These are phyloP conservation scores for Notothenia coriiceps DNA, from an alignment of 2,113 vertebrate species.

Conservation along the genomic window DNA sequence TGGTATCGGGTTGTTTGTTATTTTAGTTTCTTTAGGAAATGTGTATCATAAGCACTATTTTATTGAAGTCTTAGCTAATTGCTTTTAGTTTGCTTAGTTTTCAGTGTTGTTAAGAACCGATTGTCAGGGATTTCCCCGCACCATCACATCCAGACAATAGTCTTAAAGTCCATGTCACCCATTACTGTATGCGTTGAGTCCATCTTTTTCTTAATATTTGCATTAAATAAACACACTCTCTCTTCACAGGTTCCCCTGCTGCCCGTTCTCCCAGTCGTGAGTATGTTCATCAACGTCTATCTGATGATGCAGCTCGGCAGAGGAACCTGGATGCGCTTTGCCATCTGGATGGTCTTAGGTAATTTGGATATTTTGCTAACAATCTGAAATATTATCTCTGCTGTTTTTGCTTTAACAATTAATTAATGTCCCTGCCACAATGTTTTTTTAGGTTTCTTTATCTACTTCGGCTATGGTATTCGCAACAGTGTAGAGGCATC, in stretches of 20 bases:
- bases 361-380: background rate
- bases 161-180: no score
- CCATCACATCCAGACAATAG: no score
- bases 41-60: no score
- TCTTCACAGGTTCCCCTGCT: conserved; percentile 91
- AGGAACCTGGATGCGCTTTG: conserved; percentile 93
- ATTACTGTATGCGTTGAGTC: no score
- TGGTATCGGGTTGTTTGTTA: no score
- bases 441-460: conserved; percentile 85
- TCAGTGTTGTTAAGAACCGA: no score
- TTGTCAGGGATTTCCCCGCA: no score
- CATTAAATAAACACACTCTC: background rate
- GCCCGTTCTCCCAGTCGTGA: conserved; percentile 90
- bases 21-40: no score
- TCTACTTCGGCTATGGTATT: conserved; percentile 94
- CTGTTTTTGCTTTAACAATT: accelerated
- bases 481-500: conserved; percentile 90
- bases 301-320: conserved; percentile 95
- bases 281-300: conserved; percentile 96
- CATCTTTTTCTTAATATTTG: background rate
- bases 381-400: background rate
- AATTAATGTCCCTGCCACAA: background rate
- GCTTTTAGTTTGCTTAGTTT: no score
- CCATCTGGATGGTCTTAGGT: conserved; percentile 94
- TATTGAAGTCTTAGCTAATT: no score